A percentile compares a stretch with the other conserved stretches of the same genome.
phyloP scores from a whole-genome alignment of 2,888 invertebrate genomes.

The Tenthredo notha region DNA sequence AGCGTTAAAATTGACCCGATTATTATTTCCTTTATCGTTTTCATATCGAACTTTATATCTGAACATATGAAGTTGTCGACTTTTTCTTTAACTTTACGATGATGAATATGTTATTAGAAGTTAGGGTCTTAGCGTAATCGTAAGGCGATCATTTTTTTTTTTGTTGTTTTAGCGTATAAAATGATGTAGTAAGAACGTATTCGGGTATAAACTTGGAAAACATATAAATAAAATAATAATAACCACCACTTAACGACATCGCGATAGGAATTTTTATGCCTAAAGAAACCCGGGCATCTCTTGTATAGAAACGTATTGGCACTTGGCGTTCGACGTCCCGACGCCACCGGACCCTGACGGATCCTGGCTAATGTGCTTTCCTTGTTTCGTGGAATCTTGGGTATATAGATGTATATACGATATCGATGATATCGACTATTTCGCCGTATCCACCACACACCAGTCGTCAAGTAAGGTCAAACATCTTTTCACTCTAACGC shows the following conservation, averaged over 20 bases:
- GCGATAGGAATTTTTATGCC: constrained; percentile 46
- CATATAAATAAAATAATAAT: constrained; percentile 32
- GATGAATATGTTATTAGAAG: not conserved
- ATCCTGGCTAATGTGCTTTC: constrained; percentile 50
- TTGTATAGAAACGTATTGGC: not conserved
- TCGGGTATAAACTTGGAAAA: not conserved
- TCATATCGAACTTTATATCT: not conserved
- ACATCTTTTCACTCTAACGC: constrained; percentile 1
- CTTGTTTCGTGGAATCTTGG: constrained; percentile 50
- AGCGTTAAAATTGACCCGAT: not conserved
- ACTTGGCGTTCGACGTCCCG: constrained; percentile 36
- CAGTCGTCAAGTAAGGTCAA: constrained; percentile 32
- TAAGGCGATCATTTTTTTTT: not conserved
- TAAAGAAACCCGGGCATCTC: constrained; percentile 13
- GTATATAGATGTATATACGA: constrained; percentile 34
- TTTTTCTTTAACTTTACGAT: not conserved
- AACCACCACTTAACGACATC: constrained; percentile 7
- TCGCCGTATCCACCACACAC: constrained; percentile 28
- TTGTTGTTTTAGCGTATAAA: not conserved
- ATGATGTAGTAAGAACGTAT: not conserved
- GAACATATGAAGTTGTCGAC: not conserved
- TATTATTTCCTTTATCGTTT: not conserved
- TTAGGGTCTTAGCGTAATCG: not conserved
- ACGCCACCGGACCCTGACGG: constrained; percentile 48
- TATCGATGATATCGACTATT: constrained; percentile 46